Conservation (phyloP, 2,797 vertebrate genomes). For the Coreius guichenoti region DNA sequence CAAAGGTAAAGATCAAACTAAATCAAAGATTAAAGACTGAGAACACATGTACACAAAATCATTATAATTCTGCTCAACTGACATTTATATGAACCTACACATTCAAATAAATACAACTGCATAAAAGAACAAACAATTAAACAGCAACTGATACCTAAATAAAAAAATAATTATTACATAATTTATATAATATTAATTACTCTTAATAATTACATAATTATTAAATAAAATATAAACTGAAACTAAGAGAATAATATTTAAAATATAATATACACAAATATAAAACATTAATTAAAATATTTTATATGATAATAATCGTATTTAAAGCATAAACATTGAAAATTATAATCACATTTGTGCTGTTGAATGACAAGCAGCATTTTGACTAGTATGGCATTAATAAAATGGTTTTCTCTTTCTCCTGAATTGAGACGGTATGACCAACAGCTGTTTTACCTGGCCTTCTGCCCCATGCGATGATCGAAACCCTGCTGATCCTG, state of each 20-base stretch:
- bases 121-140: not conserved
- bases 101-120: not conserved
- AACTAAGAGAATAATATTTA: not conserved
- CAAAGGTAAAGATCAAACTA: conserved; percentile 19
- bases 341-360: not conserved
- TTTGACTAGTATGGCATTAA: conserved; percentile 67
- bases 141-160: not conserved
- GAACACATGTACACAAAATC: conserved; percentile 2
- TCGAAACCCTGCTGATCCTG: conserved; percentile 80
- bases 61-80: conserved; percentile 2
- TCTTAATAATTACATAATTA: too few relatives aligned
- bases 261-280: not conserved
- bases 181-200: not conserved
- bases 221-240: not conserved
- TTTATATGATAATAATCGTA: not conserved
- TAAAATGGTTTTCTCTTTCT: conserved; percentile 66
- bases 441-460: conserved; percentile 78
- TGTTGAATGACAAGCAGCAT: conserved; percentile 29
- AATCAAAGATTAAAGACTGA: conserved; percentile 27
- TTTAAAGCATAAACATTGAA: not conserved
- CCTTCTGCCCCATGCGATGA: conserved; percentile 72
- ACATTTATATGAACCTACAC: not conserved
- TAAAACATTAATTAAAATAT: not conserved
- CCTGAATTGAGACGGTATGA: conserved; percentile 74
- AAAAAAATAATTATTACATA: not conserved